Percentiles rank a stretch among this genome's conserved stretches.
Conservation (phyloP, 1,140 invertebrate genomes). For the Hypothenemus hampei region DNA sequence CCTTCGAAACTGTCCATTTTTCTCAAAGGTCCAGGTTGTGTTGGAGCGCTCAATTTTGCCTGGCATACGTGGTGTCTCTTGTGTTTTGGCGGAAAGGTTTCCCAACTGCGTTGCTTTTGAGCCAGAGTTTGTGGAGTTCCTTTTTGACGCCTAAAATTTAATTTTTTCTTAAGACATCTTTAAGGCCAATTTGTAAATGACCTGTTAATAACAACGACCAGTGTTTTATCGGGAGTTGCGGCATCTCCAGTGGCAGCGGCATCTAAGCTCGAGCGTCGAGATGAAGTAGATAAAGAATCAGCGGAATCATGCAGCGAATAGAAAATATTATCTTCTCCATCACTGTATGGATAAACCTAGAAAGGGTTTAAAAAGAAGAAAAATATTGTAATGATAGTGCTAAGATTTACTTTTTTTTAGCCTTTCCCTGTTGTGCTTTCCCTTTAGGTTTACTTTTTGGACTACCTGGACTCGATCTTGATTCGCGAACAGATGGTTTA, state of each 20-base stretch:
- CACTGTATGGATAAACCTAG: constrained; percentile 55
- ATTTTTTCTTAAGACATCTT: neutral
- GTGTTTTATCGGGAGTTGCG: constrained; percentile 42
- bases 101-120: constrained; percentile 61
- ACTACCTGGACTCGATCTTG: constrained; percentile 38
- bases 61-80: constrained; percentile 40
- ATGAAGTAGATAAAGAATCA: constrained; percentile 41
- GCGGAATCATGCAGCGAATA: constrained; percentile 46
- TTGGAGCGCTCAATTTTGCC: constrained; percentile 36
- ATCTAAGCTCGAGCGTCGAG: constrained; percentile 48
- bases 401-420: constrained; percentile 26
- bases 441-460: constrained; percentile 45
- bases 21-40: constrained; percentile 26
- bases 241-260: constrained; percentile 29
- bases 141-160: constrained; percentile 24
- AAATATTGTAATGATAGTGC: neutral
- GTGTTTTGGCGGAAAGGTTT: constrained; percentile 58
- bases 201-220: constrained; percentile 45
- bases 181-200: neutral
- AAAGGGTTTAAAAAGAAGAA: constrained; percentile 1
- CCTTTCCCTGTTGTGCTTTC: constrained; percentile 28
- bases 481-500: constrained; percentile 49
- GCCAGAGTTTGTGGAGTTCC: constrained; percentile 45
- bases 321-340: constrained; percentile 58
- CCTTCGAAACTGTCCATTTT: constrained; percentile 39